Evolutionary conservation across 2,113 vertebrate genomes (phyloP).

Genomic region (Galeopterus variegatus): DNA sequence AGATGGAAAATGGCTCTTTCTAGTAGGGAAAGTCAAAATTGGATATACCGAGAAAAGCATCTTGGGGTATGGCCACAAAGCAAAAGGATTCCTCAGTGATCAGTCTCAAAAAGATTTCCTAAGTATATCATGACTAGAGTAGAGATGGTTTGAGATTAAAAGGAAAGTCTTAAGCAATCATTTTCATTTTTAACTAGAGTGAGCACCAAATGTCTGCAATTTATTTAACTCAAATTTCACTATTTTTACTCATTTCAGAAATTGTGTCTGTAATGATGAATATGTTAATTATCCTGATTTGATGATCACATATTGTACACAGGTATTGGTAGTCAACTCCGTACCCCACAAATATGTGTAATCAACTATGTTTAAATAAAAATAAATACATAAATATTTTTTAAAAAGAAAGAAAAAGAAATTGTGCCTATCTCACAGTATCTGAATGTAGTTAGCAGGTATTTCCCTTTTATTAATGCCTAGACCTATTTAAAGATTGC

Average conservation of each 20-base stretch:
- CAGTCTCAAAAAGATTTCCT: not conserved
- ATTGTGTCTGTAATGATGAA: not conserved
- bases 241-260: slow-evolving; percentile 40
- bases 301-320: too few species aligned
- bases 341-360: too few species aligned
- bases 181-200: not conserved
- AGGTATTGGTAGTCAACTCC: too few species aligned
- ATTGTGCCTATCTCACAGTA: not conserved
- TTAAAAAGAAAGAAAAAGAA: too few species aligned
- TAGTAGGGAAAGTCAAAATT: not conserved
- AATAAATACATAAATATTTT: too few species aligned
- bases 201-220: not conserved
- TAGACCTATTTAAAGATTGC: slow-evolving; percentile 2
- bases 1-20: slow-evolving; percentile 13
- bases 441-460: not conserved
- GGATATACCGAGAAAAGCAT: not conserved
- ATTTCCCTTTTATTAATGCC: slow-evolving; percentile 42
- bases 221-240: slow-evolving; percentile 16
- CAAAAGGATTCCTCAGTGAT: slow-evolving; percentile 1
- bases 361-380: too few species aligned
- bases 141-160: not conserved
- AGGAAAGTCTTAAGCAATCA: not conserved
- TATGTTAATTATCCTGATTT: too few species aligned
- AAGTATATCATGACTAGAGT: not conserved
- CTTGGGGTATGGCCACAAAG: not conserved